These are phyloP conservation scores for Prinia subflava DNA, from an alignment of 2,113 vertebrate species.

Conservation along the genomic window DNA sequence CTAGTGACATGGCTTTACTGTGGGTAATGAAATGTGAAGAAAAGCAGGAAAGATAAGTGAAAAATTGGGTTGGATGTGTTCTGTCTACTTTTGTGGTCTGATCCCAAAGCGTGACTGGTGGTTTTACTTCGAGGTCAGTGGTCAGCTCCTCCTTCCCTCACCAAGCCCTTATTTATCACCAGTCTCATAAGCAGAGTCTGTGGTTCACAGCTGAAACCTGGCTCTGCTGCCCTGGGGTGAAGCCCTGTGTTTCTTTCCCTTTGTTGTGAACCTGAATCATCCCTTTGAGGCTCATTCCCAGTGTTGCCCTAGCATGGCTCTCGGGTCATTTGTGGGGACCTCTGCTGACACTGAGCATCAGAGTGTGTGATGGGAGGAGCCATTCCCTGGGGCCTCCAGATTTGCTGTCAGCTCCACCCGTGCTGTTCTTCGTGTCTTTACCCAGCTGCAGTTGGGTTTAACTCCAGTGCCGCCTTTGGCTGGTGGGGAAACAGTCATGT, in stretches of 20 bases:
- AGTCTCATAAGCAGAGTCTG: not conserved
- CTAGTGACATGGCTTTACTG: not conserved
- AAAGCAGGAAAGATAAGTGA: not conserved
- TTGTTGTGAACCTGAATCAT: not conserved
- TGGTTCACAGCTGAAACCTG: not conserved
- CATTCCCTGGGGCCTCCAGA: fast-evolving
- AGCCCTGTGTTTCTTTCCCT: not conserved
- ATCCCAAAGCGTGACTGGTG: not conserved
- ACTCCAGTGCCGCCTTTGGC: not conserved
- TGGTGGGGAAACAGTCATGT: not conserved
- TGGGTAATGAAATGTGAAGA: not conserved
- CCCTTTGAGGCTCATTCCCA: not conserved
- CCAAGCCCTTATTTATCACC: not conserved
- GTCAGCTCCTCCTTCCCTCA: not conserved
- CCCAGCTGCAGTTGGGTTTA: not conserved
- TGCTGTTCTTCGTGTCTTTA: not conserved
- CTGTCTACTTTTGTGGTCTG: not conserved
- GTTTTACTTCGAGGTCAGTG: not conserved
- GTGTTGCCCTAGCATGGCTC: not conserved
- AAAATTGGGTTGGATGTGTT: not conserved
- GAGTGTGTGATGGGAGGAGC: not conserved
- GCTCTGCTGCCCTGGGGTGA: not conserved
- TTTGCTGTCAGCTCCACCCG: not conserved
- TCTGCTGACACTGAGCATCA: not conserved
- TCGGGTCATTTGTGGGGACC: fast-evolving